phyloP scores from a whole-genome alignment of 2,888 invertebrate species.

The Ptychoptera contaminata region DNA sequence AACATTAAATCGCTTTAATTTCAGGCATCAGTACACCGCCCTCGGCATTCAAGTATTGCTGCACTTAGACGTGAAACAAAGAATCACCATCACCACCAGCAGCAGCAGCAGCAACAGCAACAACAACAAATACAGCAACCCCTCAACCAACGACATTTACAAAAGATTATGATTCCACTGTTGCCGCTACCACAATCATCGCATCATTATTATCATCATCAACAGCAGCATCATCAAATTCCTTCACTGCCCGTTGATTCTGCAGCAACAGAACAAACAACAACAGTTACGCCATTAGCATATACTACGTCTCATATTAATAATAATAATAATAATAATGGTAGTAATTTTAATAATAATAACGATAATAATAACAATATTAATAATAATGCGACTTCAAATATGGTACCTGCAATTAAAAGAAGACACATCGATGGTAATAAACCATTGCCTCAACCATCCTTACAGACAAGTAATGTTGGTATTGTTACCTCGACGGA shows the following conservation, averaged over 20 bases:
- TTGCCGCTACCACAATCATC: no score
- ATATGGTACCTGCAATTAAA: background rate
- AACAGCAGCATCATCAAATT: constrained; percentile 7
- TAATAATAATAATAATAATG: no score
- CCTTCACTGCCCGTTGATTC: background rate
- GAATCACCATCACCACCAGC: constrained; percentile 11
- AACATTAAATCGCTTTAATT: background rate
- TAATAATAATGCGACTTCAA: background rate
- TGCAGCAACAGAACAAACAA: no score
- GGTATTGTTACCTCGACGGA: background rate
- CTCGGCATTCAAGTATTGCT: constrained; percentile 19
- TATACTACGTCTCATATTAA: no score
- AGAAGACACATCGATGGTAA: background rate
- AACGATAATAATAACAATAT: no score
- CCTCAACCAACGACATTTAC: constrained; percentile 6
- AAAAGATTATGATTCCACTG: background rate
- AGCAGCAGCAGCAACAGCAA: constrained; percentile 11
- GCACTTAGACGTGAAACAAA: constrained; percentile 17
- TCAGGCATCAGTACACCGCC: constrained; percentile 22
- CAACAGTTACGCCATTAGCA: no score
- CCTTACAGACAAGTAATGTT: constrained; percentile 12
- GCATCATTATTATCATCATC: constrained; percentile 5
- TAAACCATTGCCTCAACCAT: constrained; percentile 9
- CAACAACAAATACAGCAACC: constrained; percentile 3
- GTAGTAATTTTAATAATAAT: no score